A percentile compares a stretch with the other conserved stretches of the same genome.
Evolutionary conservation across 1,140 invertebrate species (phyloP).

Genomic region (Heliconius eleuchia): DNA sequence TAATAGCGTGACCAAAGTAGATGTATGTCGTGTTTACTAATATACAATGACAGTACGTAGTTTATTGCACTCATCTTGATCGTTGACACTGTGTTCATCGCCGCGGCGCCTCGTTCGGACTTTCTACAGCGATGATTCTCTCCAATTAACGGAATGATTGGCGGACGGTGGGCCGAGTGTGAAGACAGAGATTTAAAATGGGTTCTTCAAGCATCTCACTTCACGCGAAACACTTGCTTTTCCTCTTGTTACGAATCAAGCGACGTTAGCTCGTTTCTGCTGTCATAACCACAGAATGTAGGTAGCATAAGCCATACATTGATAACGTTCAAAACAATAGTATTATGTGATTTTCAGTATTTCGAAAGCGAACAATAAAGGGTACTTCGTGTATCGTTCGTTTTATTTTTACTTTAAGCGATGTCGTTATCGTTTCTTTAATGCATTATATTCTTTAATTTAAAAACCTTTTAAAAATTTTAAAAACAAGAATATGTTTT

Average conservation of each 20-base stretch:
- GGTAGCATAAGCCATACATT: not conserved
- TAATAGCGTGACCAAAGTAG: conserved; percentile 1
- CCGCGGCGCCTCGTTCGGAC: conserved; percentile 44
- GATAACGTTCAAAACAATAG: not conserved
- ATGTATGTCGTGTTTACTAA: not conserved
- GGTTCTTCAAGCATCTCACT: conserved; percentile 47
- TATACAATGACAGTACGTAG: conserved; percentile 15
- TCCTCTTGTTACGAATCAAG: conserved; percentile 70
- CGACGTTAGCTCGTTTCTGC: conserved; percentile 49
- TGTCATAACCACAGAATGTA: conserved; percentile 15
- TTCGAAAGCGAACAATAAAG: not conserved
- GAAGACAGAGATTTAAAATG: not conserved
- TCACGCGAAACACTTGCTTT: conserved; percentile 66
- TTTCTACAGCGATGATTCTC: conserved; percentile 78
- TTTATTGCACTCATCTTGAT: conserved; percentile 46
- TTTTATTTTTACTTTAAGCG: not conserved
- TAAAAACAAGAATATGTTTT: not conserved
- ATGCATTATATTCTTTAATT: not conserved
- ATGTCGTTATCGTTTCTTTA: not conserved
- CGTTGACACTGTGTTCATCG: conserved; percentile 48
- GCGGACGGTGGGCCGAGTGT: conserved; percentile 43
- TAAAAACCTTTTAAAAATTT: not conserved
- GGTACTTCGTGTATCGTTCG: not conserved
- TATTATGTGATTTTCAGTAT: conserved; percentile 2
- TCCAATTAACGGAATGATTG: conserved; percentile 81